Conservation (phyloP, 2,888 invertebrate species). For the Prosapia bicincta region DNA sequence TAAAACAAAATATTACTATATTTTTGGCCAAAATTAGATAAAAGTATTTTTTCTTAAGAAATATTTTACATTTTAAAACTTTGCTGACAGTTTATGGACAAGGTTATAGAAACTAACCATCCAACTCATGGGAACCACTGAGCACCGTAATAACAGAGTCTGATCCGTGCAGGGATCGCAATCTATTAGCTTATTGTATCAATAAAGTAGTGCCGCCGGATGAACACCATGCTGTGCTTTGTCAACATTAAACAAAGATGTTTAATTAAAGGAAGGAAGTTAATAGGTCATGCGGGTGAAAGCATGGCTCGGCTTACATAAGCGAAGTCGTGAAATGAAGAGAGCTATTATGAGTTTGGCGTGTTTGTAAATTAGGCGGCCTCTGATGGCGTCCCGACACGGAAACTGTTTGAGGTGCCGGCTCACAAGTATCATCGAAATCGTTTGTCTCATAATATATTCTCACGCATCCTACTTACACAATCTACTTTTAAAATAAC, state of each 20-base stretch:
- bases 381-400: neutral
- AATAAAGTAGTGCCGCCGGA: neutral
- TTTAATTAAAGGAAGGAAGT: constrained; percentile 2
- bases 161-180: neutral
- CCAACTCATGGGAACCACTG: neutral
- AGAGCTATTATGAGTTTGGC: neutral
- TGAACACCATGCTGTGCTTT: neutral
- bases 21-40: too few relatives aligned
- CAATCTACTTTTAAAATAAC: too few relatives aligned
- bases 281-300: neutral
- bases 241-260: neutral
- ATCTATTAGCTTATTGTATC: neutral
- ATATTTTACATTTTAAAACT: too few relatives aligned
- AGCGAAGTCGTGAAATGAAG: neutral
- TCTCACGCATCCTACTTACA: too few relatives aligned
- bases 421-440: too few relatives aligned
- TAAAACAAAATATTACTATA: too few relatives aligned
- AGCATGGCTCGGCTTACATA: neutral
- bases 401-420: neutral
- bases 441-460: too few relatives aligned
- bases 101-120: too few relatives aligned
- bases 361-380: neutral
- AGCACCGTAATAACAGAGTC: neutral
- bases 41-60: too few relatives aligned
- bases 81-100: too few relatives aligned